A percentile compares a stretch with the other conserved stretches of the same genome.
phyloP scores from a whole-genome alignment of 2,888 invertebrate species.

The Podotricha telesiphe region DNA sequence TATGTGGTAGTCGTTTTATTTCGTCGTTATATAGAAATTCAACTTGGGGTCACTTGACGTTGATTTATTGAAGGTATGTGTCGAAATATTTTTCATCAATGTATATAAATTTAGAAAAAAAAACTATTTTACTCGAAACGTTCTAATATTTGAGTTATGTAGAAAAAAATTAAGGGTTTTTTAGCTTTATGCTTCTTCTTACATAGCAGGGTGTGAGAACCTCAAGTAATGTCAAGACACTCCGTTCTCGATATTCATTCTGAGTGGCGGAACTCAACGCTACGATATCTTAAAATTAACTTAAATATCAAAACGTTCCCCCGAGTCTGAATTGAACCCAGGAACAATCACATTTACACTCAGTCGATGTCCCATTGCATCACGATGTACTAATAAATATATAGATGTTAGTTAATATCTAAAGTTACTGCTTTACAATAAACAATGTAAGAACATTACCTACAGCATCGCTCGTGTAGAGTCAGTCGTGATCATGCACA shows the following conservation, averaged over 20 bases:
- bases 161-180: too few species aligned
- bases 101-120: too few species aligned
- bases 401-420: neutral
- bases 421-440: slow-evolving; percentile 3
- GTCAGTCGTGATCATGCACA: slow-evolving; percentile 58
- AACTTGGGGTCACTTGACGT: slow-evolving; percentile 41
- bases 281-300: too few species aligned
- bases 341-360: too few species aligned
- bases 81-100: slow-evolving; percentile 27
- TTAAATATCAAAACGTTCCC: too few species aligned
- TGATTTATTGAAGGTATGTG: slow-evolving; percentile 47
- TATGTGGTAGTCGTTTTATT: slow-evolving; percentile 41
- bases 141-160: neutral
- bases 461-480: slow-evolving; percentile 45
- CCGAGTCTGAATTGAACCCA: too few species aligned
- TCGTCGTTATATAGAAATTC: slow-evolving; percentile 42
- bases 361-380: too few species aligned
- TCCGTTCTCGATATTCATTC: too few species aligned
- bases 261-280: too few species aligned
- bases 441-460: slow-evolving; percentile 22
- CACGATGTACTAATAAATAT: neutral
- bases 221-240: too few species aligned
- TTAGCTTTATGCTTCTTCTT: too few species aligned
- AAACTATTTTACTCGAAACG: neutral
- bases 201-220: too few species aligned